phyloP scores from a whole-genome alignment of 2,113 vertebrate genomes.

The Crotalus viridis region DNA sequence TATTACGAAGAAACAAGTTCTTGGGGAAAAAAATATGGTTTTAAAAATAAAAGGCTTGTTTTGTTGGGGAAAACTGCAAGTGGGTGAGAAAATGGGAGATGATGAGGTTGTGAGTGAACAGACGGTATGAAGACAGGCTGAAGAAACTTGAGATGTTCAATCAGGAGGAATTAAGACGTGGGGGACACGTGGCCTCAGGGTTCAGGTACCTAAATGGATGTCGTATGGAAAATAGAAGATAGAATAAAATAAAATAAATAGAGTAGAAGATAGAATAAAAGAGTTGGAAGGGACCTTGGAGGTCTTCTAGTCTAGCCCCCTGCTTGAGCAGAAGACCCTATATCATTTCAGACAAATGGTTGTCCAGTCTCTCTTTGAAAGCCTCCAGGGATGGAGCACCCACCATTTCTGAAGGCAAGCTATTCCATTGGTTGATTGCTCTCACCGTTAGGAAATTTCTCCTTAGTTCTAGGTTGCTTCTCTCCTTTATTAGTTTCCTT shows the following conservation, averaged over 20 bases:
- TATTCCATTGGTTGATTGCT: background rate
- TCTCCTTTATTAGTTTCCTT: background rate
- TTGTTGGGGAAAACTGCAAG: background rate
- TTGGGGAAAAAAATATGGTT: background rate
- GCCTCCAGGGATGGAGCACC: background rate
- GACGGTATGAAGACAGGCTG: background rate
- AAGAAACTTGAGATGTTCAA: background rate
- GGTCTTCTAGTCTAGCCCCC: background rate
- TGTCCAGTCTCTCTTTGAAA: background rate
- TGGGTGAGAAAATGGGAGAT: background rate
- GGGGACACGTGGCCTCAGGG: background rate
- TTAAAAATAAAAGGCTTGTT: background rate
- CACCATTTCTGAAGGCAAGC: background rate
- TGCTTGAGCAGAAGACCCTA: background rate
- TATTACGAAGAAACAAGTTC: background rate
- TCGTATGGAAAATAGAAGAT: background rate
- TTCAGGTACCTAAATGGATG: background rate
- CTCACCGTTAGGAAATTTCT: background rate
- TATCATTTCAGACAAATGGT: background rate
- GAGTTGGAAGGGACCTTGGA: background rate
- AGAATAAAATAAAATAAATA: background rate
- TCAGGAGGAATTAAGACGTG: background rate
- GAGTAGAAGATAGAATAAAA: background rate
- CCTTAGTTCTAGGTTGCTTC: background rate
- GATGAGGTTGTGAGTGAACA: background rate